A percentile compares a stretch with the other conserved stretches of the same genome.
Evolutionary conservation across 2,797 vertebrate species (phyloP).

Genomic region (Manis javanica): DNA sequence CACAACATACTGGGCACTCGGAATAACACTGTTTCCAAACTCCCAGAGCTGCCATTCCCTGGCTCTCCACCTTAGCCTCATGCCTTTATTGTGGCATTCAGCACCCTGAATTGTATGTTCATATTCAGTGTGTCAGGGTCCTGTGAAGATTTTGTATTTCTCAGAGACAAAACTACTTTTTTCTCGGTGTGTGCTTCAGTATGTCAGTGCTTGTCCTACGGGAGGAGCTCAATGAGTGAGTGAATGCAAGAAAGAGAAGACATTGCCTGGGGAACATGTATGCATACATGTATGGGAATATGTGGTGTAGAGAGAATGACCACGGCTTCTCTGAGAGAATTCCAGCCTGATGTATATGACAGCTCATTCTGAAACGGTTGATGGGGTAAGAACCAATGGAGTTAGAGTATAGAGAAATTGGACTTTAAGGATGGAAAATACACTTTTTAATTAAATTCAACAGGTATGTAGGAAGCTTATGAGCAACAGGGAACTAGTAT

Average conservation of each 20-base stretch:
- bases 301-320: background rate
- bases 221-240: background rate
- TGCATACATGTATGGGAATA: background rate
- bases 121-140: background rate
- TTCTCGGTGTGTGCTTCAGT: background rate
- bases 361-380: background rate
- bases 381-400: background rate
- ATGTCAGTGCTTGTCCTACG: background rate
- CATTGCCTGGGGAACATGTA: background rate
- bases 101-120: background rate
- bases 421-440: background rate
- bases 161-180: background rate
- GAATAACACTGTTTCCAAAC: background rate
- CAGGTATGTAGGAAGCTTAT: background rate
- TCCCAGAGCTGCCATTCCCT: background rate
- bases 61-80: background rate
- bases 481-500: background rate
- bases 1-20: background rate
- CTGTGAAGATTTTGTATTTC: background rate
- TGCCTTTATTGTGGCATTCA: background rate
- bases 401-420: background rate
- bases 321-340: background rate
- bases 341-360: background rate
- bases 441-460: conserved; percentile 4
- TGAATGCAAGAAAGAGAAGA: background rate